Evolutionary conservation across 37 sponge, comb jelly and placozoan species (phyloP).

Genomic region (Agelas oroides): DNA sequence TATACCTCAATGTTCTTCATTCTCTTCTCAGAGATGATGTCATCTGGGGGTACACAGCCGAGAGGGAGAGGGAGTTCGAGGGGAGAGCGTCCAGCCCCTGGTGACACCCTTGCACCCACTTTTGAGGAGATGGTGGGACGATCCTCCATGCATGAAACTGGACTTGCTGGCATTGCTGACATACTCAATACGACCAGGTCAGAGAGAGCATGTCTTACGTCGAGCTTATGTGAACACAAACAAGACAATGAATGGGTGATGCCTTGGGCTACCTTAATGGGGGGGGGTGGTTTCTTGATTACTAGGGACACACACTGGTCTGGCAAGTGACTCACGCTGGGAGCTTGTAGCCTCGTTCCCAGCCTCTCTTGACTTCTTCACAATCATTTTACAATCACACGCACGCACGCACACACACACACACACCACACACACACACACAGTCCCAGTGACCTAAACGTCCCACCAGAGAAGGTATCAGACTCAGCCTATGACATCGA

Average conservation of each 20-base stretch:
- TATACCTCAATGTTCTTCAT: no score
- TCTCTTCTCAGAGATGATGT: no score
- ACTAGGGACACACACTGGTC: no score
- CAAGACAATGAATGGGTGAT: no score
- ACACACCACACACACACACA: conserved; percentile 9
- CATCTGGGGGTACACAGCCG: no score
- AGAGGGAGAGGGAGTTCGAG: no score
- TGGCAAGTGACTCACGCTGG: neutral
- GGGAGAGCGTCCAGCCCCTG: no score
- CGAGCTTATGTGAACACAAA: neutral
- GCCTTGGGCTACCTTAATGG: no score
- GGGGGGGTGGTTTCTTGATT: no score
- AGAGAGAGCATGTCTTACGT: no score
- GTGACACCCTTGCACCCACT: neutral
- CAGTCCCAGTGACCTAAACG: neutral
- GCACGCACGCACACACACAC: neutral
- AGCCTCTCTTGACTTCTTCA: no score
- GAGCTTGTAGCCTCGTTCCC: no score
- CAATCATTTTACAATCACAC: neutral
- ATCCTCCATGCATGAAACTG: neutral
- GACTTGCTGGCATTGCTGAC: neutral
- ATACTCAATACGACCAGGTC: neutral
- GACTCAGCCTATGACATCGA: conserved; percentile 47
- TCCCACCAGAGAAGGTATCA: neutral
- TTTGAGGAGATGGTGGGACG: neutral